Percentiles rank a stretch among this genome's conserved stretches.
phyloP scores from a whole-genome alignment of 2,797 vertebrate genomes.

The Phaenicophaeus curvirostris region DNA sequence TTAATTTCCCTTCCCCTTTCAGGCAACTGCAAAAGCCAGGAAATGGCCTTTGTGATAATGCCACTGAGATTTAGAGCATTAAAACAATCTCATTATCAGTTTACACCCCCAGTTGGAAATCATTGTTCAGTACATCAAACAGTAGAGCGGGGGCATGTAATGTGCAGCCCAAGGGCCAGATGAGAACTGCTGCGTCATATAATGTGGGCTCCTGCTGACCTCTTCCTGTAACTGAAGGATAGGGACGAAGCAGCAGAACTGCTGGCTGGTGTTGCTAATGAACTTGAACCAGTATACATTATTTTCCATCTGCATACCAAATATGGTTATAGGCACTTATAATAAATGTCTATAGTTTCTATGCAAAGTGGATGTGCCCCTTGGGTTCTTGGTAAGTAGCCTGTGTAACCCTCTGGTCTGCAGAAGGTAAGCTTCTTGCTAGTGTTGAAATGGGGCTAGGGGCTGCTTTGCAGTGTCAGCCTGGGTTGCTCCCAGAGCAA shows the following conservation, averaged over 20 bases:
- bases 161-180: slow-evolving; percentile 48
- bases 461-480: neutral
- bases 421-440: neutral
- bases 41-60: slow-evolving; percentile 46
- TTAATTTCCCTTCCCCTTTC: slow-evolving; percentile 21
- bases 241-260: neutral
- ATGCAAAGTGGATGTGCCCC: neutral
- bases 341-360: neutral
- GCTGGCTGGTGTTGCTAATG: neutral
- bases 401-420: neutral
- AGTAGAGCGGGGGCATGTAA: neutral
- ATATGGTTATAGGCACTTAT: neutral
- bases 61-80: slow-evolving; percentile 30
- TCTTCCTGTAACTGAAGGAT: neutral
- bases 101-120: slow-evolving; percentile 55
- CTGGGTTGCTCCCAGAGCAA: neutral
- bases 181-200: slow-evolving; percentile 41
- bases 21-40: neutral
- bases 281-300: neutral
- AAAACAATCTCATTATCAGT: slow-evolving; percentile 58
- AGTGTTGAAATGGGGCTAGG: neutral
- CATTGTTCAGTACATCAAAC: slow-evolving; percentile 30
- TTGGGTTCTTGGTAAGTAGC: neutral
- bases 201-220: slow-evolving; percentile 42
- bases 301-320: neutral